These are phyloP conservation scores for Plutomurus gul DNA, from an alignment of 1,140 invertebrate genomes.

Conservation along the genomic window DNA sequence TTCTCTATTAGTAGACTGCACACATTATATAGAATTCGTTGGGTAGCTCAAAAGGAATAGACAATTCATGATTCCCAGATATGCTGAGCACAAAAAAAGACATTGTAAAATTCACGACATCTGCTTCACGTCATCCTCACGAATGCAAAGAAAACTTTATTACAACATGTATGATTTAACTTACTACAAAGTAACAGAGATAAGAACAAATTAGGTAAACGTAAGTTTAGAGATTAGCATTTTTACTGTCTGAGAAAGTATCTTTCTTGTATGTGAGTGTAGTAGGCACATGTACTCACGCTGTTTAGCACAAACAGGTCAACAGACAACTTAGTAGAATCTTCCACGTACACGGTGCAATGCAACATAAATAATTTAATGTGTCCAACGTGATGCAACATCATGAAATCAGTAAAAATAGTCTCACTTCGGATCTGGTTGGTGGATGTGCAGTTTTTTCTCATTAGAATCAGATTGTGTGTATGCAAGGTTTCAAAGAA, in stretches of 20 bases:
- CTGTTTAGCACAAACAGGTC: neutral
- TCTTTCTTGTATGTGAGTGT: neutral
- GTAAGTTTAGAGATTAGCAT: neutral
- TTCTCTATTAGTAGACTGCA: too few species aligned
- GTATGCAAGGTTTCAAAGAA: neutral
- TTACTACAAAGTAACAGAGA: neutral
- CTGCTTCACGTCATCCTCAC: neutral
- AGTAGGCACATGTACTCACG: neutral
- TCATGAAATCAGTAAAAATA: neutral
- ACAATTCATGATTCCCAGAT: neutral
- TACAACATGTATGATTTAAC: too few species aligned
- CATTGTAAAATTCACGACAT: neutral
- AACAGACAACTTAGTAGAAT: too few species aligned
- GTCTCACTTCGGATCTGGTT: neutral
- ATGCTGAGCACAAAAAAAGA: neutral
- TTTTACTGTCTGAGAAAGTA: slow-evolving; percentile 18
- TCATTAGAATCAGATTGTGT: neutral
- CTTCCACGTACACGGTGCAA: too few species aligned
- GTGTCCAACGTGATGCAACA: slow-evolving; percentile 10
- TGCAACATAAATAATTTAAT: slow-evolving; percentile 13
- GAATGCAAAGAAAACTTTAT: neutral
- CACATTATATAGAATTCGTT: too few species aligned
- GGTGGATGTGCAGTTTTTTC: neutral
- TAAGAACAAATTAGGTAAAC: slow-evolving; percentile 1
- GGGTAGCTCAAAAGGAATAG: too few species aligned